Evolutionary conservation across 2,113 vertebrate species (phyloP).

Genomic region (Hydrolagus affinis): DNA sequence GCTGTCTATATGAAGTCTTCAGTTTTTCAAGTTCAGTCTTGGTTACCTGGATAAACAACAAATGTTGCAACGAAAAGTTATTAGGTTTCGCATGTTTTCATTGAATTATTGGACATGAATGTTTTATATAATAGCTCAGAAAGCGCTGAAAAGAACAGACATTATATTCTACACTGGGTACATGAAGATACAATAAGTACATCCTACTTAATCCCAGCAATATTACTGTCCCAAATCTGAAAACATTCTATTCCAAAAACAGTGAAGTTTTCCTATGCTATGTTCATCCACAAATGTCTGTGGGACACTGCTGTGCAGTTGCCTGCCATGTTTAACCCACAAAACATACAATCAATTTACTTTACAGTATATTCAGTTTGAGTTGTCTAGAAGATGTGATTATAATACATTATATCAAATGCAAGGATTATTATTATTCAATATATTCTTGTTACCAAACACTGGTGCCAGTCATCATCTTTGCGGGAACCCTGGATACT

Average conservation of each 20-base stretch:
- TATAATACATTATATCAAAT: no score
- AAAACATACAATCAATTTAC: no score
- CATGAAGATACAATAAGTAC: neutral
- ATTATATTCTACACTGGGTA: neutral
- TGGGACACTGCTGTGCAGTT: no score
- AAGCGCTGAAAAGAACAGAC: neutral
- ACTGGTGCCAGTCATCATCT: neutral
- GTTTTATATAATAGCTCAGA: neutral
- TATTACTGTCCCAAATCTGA: neutral
- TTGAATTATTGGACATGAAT: neutral
- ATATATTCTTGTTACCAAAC: neutral
- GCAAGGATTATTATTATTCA: no score
- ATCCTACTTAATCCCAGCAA: neutral
- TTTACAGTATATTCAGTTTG: no score
- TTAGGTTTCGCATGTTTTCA: neutral
- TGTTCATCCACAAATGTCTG: no score
- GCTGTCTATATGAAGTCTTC: conserved; percentile 78
- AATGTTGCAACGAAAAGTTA: conserved; percentile 6
- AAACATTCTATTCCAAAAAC: neutral
- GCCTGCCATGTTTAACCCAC: no score
- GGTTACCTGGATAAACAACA: conserved; percentile 68
- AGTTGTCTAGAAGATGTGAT: no score
- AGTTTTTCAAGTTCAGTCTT: conserved; percentile 88
- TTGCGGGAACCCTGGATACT: neutral
- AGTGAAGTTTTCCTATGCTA: no score